Percentiles rank a stretch among this genome's conserved stretches.
Conservation (phyloP, 1,140 invertebrate genomes). For the Schmidtea mediterranea region DNA sequence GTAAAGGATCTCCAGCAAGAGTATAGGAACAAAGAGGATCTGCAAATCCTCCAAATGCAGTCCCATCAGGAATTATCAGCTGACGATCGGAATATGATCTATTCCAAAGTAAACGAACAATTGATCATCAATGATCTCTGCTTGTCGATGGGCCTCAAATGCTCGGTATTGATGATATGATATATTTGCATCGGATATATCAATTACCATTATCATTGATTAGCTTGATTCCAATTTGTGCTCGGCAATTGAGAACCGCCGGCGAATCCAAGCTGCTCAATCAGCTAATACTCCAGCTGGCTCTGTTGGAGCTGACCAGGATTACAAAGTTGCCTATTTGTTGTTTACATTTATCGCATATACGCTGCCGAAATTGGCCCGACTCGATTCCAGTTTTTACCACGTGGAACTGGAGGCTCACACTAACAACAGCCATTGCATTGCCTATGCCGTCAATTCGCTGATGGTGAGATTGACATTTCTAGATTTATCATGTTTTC, state of each 20-base stretch:
- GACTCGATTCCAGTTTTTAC: conserved; percentile 49
- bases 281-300: background rate
- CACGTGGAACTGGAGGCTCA: conserved; percentile 32
- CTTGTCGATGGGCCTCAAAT: too few relatives aligned
- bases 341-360: conserved; percentile 96
- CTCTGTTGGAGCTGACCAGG: conserved; percentile 41
- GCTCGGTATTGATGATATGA: conserved; percentile 5
- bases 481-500: conserved; percentile 60
- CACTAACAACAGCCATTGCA: conserved; percentile 87
- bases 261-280: background rate
- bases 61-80: too few relatives aligned
- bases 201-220: conserved; percentile 3
- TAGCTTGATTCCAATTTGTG: conserved; percentile 5
- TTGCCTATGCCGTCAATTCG: conserved; percentile 33
- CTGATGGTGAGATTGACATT: background rate
- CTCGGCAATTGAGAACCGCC: background rate
- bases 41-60: too few relatives aligned
- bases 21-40: too few relatives aligned
- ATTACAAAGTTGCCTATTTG: conserved; percentile 71
- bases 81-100: too few relatives aligned
- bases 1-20: too few relatives aligned
- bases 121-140: too few relatives aligned
- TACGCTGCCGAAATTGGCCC: conserved; percentile 75
- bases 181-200: too few relatives aligned
- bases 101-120: too few relatives aligned